phyloP scores from a whole-genome alignment of 2,797 vertebrate genomes.

The Toxotes lorentzi region DNA sequence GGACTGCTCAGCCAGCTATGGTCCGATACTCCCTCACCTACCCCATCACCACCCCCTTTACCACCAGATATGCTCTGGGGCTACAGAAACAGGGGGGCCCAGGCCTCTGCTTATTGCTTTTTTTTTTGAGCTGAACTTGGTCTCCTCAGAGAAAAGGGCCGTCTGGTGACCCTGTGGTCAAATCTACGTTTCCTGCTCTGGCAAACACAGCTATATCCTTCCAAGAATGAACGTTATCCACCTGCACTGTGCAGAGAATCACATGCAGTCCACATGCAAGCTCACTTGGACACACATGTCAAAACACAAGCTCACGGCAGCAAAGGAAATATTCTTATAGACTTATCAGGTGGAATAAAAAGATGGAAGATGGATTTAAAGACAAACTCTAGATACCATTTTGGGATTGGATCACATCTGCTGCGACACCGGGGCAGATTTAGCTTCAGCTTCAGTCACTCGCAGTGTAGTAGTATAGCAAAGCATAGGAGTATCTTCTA shows the following conservation, averaged over 20 bases:
- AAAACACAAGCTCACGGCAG: neutral
- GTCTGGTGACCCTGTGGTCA: slow-evolving; percentile 70
- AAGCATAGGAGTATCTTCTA: neutral
- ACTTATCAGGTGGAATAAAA: neutral
- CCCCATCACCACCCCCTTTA: slow-evolving; percentile 59
- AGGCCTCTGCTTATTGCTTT: slow-evolving; percentile 58
- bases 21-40: slow-evolving; percentile 69
- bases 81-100: slow-evolving; percentile 43
- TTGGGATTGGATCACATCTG: no score
- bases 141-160: slow-evolving; percentile 46
- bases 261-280: slow-evolving; percentile 30
- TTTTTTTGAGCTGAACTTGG: slow-evolving; percentile 46
- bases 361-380: neutral
- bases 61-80: slow-evolving; percentile 71
- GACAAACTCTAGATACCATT: neutral
- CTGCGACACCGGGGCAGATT: no score
- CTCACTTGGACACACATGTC: slow-evolving; percentile 1
- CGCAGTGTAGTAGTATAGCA: no score
- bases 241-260: slow-evolving; percentile 43
- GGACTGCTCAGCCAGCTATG: slow-evolving; percentile 56
- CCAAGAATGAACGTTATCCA: slow-evolving; percentile 49
- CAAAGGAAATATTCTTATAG: neutral
- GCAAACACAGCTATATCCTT: slow-evolving; percentile 20
- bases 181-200: slow-evolving; percentile 56
- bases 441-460: no score